phyloP scores from a whole-genome alignment of 2,888 invertebrate genomes.

The Andrena haemorrhoa region DNA sequence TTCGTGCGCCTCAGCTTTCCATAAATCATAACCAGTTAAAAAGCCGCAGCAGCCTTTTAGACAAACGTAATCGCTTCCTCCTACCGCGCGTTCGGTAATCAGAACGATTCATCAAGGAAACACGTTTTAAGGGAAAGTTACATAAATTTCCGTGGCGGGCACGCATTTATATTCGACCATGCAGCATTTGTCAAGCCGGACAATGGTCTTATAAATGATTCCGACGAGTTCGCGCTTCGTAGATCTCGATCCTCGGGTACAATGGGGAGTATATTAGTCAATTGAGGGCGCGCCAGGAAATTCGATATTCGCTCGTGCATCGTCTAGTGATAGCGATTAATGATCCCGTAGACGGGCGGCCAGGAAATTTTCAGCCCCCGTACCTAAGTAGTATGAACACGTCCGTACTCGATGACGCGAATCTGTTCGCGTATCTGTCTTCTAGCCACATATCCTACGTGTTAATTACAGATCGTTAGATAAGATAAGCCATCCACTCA shows the following conservation, averaged over 20 bases:
- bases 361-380: slow-evolving; percentile 54
- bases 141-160: slow-evolving; percentile 45
- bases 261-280: slow-evolving; percentile 75
- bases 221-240: slow-evolving; percentile 65
- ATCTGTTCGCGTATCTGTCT: slow-evolving; percentile 16
- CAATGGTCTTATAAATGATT: slow-evolving; percentile 72
- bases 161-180: slow-evolving; percentile 38
- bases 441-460: slow-evolving; percentile 4
- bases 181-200: slow-evolving; percentile 65
- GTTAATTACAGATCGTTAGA: slow-evolving; percentile 54
- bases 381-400: neutral
- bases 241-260: slow-evolving; percentile 64
- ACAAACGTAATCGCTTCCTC: slow-evolving; percentile 13
- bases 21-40: neutral
- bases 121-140: slow-evolving; percentile 46
- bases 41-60: too few species aligned
- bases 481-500: slow-evolving; percentile 11
- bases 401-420: slow-evolving; percentile 25
- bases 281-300: slow-evolving; percentile 78
- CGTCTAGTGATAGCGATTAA: slow-evolving; percentile 72
- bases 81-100: slow-evolving; percentile 26
- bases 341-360: slow-evolving; percentile 49
- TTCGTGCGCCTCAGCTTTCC: neutral
- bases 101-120: slow-evolving; percentile 34
- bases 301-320: slow-evolving; percentile 75